A percentile compares a stretch with the other conserved stretches of the same genome.
Evolutionary conservation across 2,113 vertebrate genomes (phyloP).

Genomic region (Ammodramus savannarum): DNA sequence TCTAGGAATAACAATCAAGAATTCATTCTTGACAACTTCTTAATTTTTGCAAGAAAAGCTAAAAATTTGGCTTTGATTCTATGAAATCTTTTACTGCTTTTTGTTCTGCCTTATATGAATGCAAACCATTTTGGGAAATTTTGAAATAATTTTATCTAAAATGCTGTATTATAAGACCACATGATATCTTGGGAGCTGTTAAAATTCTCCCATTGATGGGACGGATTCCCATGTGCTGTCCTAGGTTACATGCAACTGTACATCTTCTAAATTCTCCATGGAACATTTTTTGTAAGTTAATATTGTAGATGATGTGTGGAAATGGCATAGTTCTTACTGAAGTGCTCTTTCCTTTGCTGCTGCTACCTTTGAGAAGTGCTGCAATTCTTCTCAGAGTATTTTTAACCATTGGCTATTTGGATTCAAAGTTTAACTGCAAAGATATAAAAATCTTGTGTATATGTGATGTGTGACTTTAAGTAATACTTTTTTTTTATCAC

Average conservation of each 20-base stretch:
- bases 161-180: conserved; percentile 37
- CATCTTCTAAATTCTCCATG: not conserved
- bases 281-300: not conserved
- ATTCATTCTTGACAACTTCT: conserved; percentile 58
- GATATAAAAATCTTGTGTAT: not conserved
- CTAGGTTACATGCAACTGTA: not conserved
- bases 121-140: conserved; percentile 5
- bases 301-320: not conserved
- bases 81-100: conserved; percentile 49
- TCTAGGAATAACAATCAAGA: conserved; percentile 47
- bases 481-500: not conserved
- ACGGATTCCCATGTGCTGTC: conserved; percentile 1
- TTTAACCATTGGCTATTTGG: not conserved
- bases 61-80: conserved; percentile 39
- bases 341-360: conserved; percentile 7
- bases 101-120: conserved; percentile 60
- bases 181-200: conserved; percentile 9
- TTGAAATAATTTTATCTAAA: conserved; percentile 48
- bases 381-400: not conserved
- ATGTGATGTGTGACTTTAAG: not conserved
- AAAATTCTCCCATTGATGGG: not conserved
- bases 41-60: conserved; percentile 59
- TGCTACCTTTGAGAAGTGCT: not conserved
- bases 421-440: not conserved
- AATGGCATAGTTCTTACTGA: not conserved